A percentile compares a stretch with the other conserved stretches of the same genome.
phyloP scores from a whole-genome alignment of 2,888 invertebrate species.

The Mechanitis mazaeus region DNA sequence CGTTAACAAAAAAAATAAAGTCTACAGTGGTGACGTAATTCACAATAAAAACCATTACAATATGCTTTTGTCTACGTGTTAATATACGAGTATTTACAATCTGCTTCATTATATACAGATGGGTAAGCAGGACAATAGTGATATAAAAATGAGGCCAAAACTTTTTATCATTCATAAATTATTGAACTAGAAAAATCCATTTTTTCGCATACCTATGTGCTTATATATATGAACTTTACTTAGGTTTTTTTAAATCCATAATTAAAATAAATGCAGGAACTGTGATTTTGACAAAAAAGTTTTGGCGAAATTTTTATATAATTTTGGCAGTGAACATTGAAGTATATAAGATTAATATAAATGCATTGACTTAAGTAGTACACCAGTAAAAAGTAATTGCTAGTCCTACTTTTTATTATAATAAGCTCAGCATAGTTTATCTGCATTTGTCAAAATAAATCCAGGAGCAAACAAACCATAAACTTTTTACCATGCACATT shows the following conservation, averaged over 20 bases:
- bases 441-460: slow-evolving; percentile 44
- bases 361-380: slow-evolving; percentile 41
- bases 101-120: slow-evolving; percentile 57
- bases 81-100: slow-evolving; percentile 63
- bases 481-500: background rate
- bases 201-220: no score
- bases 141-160: slow-evolving; percentile 9
- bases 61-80: slow-evolving; percentile 35
- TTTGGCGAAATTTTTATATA: slow-evolving; percentile 9
- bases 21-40: slow-evolving; percentile 59
- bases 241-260: background rate
- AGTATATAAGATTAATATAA: slow-evolving; percentile 28
- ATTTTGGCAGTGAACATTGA: slow-evolving; percentile 27
- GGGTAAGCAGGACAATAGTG: slow-evolving; percentile 21
- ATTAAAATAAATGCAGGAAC: slow-evolving; percentile 1
- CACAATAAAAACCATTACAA: slow-evolving; percentile 57
- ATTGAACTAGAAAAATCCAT: background rate
- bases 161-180: slow-evolving; percentile 1
- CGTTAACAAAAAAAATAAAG: slow-evolving; percentile 75
- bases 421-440: slow-evolving; percentile 50
- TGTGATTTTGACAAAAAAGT: slow-evolving; percentile 6
- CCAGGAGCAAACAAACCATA: slow-evolving; percentile 20
- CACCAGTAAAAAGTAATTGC: slow-evolving; percentile 28
- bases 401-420: slow-evolving; percentile 33
- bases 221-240: background rate